Evolutionary conservation across 2,888 invertebrate species (phyloP).

Genomic region (Alloplasta piceator): DNA sequence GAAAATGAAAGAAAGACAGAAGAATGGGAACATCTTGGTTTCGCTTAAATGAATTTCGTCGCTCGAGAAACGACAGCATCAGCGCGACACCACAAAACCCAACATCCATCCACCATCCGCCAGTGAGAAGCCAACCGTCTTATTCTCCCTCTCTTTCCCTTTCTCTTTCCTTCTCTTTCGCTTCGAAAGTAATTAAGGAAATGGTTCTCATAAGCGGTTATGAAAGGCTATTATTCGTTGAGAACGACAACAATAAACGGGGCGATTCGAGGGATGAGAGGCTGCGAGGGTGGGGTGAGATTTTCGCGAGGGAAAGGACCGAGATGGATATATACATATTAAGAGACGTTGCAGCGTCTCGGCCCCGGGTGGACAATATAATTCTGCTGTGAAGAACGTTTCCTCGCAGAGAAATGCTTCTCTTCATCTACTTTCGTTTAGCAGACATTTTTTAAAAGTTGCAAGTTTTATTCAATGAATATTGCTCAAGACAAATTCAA

Average conservation of each 20-base stretch:
- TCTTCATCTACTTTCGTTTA: conserved; percentile 26
- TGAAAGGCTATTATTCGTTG: conserved; percentile 71
- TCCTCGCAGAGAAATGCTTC: conserved; percentile 10
- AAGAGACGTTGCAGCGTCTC: too few species aligned
- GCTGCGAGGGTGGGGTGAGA: neutral
- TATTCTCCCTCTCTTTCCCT: neutral
- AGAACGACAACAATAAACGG: conserved; percentile 63
- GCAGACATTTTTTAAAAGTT: neutral
- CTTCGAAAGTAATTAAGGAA: conserved; percentile 73
- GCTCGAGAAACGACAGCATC: conserved; percentile 47
- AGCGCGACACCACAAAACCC: conserved; percentile 4
- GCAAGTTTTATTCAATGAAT: neutral
- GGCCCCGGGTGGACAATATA: conserved; percentile 36
- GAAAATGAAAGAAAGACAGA: too few species aligned
- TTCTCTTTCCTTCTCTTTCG: conserved; percentile 66
- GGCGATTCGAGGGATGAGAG: conserved; percentile 7
- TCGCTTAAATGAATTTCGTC: conserved; percentile 59
- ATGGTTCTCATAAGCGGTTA: conserved; percentile 70
- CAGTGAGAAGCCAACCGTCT: conserved; percentile 4
- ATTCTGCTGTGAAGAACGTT: conserved; percentile 37
- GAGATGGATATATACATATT: conserved; percentile 1
- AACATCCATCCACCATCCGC: conserved; percentile 26
- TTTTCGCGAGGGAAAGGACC: conserved; percentile 4
- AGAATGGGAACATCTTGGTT: conserved; percentile 54
- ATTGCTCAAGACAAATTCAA: too few species aligned